Evolutionary conservation across 1,140 invertebrate species (phyloP), one percentile per base, ranked within the genome.

Genomic region (Wiebesia pumilae): DNA sequence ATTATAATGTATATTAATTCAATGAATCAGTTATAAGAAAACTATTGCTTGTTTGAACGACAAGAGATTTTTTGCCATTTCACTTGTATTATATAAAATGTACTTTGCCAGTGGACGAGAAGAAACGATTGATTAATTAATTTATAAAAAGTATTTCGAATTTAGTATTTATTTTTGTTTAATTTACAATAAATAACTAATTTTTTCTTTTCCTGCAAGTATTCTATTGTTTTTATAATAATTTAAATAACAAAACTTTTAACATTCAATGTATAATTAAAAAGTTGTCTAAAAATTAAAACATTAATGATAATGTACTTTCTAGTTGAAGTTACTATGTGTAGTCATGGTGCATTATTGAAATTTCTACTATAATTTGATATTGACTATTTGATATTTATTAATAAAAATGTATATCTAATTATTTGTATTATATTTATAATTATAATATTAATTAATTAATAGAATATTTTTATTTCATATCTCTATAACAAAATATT

Each of bases 1-100:
- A 24, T 71, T 83, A 3, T 73, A 82, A 3, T 82, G 35, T 82
- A 58, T 58, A 83, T 38, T n/a, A 38, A 75, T 83, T 54, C 69
- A 75, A 80, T 27, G 78, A 80, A 30, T 80, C 54, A 21, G 40
- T 80, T 80, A 40, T 38, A 80, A 80, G 40, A 78, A 40, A 33
- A 27, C 6, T 35, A 40, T 75, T 75, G 38, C 35, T 7, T 75
- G 43, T 43, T 43, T 43, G 43, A 75, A n/a, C 9, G 21, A 43
- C 71, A 10, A 75, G 4, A 38, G 33, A 35, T 43, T 75, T n/a
- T 67, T 38, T 71, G 3, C 30, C 16, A 71, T 30, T n/a, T 62
- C 27, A 38, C 38, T n/a, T 77, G 10, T 47, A 38, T 47, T 77
- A 43, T 30, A 51, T 51, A 38, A 51, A 30, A 51, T 43, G n/a